Evolutionary conservation across 2,888 invertebrate genomes (phyloP).

Genomic region (Tenthredo amoena): DNA sequence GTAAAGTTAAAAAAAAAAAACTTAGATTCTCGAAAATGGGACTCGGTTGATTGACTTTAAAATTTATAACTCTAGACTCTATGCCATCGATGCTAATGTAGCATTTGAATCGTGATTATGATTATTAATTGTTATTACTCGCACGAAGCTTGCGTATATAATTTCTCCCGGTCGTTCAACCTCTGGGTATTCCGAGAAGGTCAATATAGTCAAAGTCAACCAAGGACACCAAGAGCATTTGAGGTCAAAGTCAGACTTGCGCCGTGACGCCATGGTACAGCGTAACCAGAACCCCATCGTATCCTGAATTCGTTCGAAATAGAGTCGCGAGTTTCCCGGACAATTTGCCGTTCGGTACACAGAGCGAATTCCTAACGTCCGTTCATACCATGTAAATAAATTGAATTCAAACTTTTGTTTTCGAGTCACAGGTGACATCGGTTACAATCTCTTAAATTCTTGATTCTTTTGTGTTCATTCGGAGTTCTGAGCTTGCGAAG

Average conservation of each 20-base stretch:
- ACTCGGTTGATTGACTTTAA: not conserved
- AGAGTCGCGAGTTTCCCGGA: not conserved
- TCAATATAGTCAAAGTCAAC: constrained; percentile 37
- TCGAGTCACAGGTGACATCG: too few species aligned
- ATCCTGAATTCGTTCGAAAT: not conserved
- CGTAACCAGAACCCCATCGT: not conserved
- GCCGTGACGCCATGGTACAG: not conserved
- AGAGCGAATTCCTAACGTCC: too few species aligned
- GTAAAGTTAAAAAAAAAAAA: not conserved
- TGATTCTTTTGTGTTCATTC: not conserved
- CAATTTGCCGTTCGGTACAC: not conserved
- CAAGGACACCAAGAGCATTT: constrained; percentile 18
- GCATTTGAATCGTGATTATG: not conserved
- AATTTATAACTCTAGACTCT: not conserved
- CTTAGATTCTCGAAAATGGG: not conserved
- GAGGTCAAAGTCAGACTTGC: constrained; percentile 46
- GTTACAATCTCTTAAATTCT: too few species aligned
- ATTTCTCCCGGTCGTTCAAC: constrained; percentile 29
- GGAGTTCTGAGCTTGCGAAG: not conserved
- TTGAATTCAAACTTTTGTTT: too few species aligned
- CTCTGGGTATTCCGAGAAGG: constrained; percentile 30
- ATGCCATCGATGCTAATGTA: not conserved
- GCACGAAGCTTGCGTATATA: not conserved
- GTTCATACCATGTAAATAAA: too few species aligned
- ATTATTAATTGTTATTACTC: not conserved